Evolutionary conservation across 1,140 invertebrate genomes (phyloP), one percentile per base, ranked within the genome.

Genomic region (Probaryconus sp.): DNA sequence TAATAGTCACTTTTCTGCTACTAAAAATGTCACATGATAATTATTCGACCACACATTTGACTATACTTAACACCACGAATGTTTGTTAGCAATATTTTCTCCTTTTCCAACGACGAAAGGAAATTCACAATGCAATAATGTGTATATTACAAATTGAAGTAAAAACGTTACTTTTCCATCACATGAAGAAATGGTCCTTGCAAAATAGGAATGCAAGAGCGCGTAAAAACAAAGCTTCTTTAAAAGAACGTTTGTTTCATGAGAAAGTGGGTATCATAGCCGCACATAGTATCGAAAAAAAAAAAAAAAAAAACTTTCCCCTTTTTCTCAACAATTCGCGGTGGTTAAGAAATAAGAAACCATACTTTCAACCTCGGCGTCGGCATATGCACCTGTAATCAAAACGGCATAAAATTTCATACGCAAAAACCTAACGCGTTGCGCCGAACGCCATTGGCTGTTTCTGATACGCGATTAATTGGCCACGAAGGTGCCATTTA

Each of bases 381-480:
- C 68, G 64, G 64, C 64, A 24, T 31, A 26, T 45, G 47, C 42
- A 73, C 77, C 68, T 80, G 45, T 77, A 81, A 78, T 84, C 74
- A 76, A 72, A 75, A 40, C 73, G 60, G 64, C 69, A 69, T 79
- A 76, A 82, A 80, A 38, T 70, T 61, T 45, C 60, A 31, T 55
- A 70, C 51, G 60, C 58, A 70, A 70, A 75, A 75, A 75, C 31
- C 14, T n/a, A 43, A 20, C 20, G 33, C 18, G 42, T 47, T 58
- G 24, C 42, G 24, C 45, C 6, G 20, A 38, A 42, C 26, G 31
- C 20, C 31, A 68, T 67, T 47, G 20, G 24, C 26, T 63, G 26
- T 1, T 35, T 7, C 11, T 35, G 10, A 13, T 13, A n/a, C 16
- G 14, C 5, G 37, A 65, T 73, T 61, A 67, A 73, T 73, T 48